Conservation (phyloP, 2,888 invertebrate genomes). For the Pristionchus maxplancki region DNA sequence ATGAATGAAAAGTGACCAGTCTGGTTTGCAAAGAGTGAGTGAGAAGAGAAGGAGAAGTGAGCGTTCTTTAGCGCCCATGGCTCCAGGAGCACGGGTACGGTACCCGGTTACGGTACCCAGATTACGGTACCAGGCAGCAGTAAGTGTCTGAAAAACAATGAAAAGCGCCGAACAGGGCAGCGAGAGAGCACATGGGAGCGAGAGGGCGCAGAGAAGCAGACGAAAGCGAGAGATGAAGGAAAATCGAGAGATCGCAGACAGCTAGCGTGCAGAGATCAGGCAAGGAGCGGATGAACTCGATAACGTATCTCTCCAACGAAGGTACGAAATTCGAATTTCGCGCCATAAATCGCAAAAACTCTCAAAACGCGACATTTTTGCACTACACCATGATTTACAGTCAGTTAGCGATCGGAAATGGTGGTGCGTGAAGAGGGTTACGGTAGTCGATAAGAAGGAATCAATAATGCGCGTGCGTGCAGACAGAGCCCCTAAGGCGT, state of each 20-base stretch:
- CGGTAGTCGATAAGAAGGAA: neutral
- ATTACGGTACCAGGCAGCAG: neutral
- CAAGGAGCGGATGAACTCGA: neutral
- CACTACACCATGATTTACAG: neutral
- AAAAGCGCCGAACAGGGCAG: neutral
- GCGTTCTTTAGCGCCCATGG: neutral
- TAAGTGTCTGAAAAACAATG: neutral
- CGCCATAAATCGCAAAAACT: neutral
- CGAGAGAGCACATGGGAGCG: neutral
- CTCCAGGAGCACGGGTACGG: neutral
- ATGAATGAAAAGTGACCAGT: neutral
- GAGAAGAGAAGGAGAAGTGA: neutral
- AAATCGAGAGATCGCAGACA: neutral
- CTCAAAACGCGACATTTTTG: neutral
- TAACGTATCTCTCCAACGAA: neutral
- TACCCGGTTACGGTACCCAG: neutral
- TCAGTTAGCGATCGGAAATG: neutral
- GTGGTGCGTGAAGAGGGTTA: neutral
- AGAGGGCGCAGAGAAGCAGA: conserved; percentile 35
- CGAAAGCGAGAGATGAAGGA: neutral
- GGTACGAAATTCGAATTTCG: neutral
- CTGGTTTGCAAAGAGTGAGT: conserved; percentile 15
- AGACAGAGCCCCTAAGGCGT: conserved; percentile 30
- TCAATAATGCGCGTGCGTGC: conserved; percentile 16
- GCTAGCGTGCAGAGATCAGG: neutral